Evolutionary conservation across 2,113 vertebrate species (phyloP).

Genomic region (Hippotragus niger): DNA sequence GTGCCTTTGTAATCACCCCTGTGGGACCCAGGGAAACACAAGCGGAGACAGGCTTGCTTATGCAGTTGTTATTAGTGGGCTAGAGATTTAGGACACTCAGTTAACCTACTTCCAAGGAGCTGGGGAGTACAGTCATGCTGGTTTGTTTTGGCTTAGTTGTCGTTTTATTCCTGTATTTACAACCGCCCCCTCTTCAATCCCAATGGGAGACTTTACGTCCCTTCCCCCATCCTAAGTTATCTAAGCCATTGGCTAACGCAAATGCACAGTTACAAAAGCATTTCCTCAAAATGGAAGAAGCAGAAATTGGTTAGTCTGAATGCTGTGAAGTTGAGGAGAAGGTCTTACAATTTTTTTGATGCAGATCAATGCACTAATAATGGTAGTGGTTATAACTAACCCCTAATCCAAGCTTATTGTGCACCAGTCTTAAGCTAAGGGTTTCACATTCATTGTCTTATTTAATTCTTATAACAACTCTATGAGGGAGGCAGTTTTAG

Average conservation of each 20-base stretch:
- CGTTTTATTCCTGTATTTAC: constrained; percentile 19
- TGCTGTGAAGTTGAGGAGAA: not conserved
- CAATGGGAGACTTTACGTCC: not conserved
- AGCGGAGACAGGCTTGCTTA: not conserved
- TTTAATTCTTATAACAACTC: not conserved
- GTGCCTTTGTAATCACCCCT: not conserved
- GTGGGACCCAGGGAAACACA: not conserved
- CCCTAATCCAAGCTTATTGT: not conserved
- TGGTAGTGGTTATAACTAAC: not conserved
- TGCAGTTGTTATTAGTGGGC: not conserved
- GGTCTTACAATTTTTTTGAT: not conserved
- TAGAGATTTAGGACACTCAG: constrained; percentile 57
- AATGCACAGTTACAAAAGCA: not conserved
- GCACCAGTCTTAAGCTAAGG: not conserved
- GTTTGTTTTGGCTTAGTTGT: not conserved
- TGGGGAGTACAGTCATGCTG: not conserved
- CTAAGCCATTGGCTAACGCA: not conserved
- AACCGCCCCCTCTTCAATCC: not conserved
- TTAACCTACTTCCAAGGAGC: constrained; percentile 30
- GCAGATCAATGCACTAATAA: not conserved
- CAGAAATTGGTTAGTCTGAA: not conserved
- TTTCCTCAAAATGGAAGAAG: not conserved
- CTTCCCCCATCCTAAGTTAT: not conserved
- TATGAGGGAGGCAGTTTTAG: not conserved
- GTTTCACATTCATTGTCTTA: not conserved